Evolutionary conservation across 1,140 invertebrate genomes (phyloP).

Genomic region (Colletes latitarsis): DNA sequence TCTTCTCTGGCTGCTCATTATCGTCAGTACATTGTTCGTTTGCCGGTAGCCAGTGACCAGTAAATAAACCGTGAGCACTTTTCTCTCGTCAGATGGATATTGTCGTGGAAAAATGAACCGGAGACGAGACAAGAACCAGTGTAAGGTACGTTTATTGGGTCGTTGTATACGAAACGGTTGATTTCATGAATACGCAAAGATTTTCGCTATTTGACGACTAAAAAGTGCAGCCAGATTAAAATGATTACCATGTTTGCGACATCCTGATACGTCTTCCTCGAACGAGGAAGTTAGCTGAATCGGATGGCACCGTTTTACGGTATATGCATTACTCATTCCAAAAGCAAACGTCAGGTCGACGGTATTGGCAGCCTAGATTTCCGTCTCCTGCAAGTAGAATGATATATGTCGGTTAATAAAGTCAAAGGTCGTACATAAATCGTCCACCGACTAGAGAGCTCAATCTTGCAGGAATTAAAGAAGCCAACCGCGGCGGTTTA

Average conservation of each 20-base stretch:
- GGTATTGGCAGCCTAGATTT: slow-evolving; percentile 9
- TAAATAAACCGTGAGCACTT: not conserved
- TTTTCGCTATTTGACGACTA: too few relatives aligned
- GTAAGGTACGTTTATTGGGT: not conserved
- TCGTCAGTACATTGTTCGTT: not conserved
- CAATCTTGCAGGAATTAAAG: slow-evolving; percentile 25
- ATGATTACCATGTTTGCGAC: too few relatives aligned
- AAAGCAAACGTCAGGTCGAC: not conserved
- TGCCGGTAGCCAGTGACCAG: not conserved
- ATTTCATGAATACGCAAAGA: too few relatives aligned
- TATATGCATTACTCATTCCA: not conserved
- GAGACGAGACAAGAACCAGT: not conserved
- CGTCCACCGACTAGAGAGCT: slow-evolving; percentile 13
- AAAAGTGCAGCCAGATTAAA: too few relatives aligned
- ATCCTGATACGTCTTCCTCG: not conserved
- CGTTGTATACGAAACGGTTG: too few relatives aligned
- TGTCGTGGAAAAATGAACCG: not conserved
- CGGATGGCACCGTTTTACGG: not conserved
- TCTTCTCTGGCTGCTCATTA: not conserved
- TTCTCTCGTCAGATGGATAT: not conserved
- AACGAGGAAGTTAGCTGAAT: not conserved
- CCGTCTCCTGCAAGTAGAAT: not conserved
- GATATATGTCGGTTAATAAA: slow-evolving; percentile 30
- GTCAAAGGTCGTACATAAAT: slow-evolving; percentile 43
- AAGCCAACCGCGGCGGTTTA: not conserved